Evolutionary conservation across 2,888 invertebrate species (phyloP), one percentile per base, ranked within the genome.

Genomic region (Sinodicranocentrus sp.): DNA sequence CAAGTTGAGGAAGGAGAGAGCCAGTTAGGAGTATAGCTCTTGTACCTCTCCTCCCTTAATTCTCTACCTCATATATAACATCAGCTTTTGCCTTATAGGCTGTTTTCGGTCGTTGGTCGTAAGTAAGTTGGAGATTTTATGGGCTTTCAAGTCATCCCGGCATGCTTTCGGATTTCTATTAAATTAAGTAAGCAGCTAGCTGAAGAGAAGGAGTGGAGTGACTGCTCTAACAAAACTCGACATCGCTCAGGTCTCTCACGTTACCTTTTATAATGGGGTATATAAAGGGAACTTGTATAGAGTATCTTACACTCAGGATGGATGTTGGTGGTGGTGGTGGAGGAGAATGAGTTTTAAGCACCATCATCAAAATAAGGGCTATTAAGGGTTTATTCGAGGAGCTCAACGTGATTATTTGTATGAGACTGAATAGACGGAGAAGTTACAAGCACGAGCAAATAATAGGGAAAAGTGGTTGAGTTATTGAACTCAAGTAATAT

Each of bases 161-260:
- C 73, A 39, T 80, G 80, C 80, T 80, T 80, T 80, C 57, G 80
- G 73, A 79, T 79, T 80, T 80, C 80, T 80, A 80, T 80, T 80
- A 80, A 80, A 80, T 80, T 80, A 80, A 80, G 78, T 77, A 75
- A 33, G 72, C 21, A 77, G 77, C 48, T 3, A 2, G 15, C 15
- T 10, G 61, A 8, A 13, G 54, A 5, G 21, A 54, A 54, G 54
- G n/a, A 61, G 23, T 19, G 19, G n/a, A n/a, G 25, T 57, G 57
- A 57, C 57, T 57, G 21, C 15, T 57, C 57, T 57, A 10, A 2
- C n/a, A n/a, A n/a, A 43, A 52, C 52, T 52, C 52, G 8, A 52
- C 52, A 33, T 33, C 33, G 10, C 33, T 6, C 33, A 33, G 33
- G 33, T 33, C 10, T 33, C 33, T 33, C 33, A 33, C 33, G 3